Percentiles rank a stretch among this genome's conserved stretches.
Evolutionary conservation across 2,797 vertebrate genomes (phyloP).

Genomic region (Enteromius afrohamiltoni): DNA sequence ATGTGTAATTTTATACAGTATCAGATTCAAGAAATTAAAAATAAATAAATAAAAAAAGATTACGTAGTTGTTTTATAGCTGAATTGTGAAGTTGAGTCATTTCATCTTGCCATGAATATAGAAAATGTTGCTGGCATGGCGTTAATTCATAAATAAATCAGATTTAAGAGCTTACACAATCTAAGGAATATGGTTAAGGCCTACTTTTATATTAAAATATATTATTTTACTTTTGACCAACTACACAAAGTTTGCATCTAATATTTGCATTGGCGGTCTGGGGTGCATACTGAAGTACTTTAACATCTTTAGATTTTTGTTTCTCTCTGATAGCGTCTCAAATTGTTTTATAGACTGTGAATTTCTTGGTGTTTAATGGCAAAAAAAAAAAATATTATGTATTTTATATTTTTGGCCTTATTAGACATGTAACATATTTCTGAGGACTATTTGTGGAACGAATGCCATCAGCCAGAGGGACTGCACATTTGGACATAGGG

Average conservation of each 20-base stretch:
- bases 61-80: too few relatives aligned
- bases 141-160: too few relatives aligned
- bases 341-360: not conserved
- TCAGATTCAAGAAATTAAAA: not conserved
- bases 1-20: not conserved
- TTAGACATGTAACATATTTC: not conserved
- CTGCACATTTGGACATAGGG: not conserved
- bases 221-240: too few relatives aligned
- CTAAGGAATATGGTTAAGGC: not conserved
- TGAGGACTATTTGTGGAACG: not conserved
- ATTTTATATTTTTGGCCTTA: not conserved
- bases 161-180: not conserved
- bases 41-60: too few relatives aligned
- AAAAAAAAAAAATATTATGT: not conserved
- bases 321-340: not conserved
- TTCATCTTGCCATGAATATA: too few relatives aligned
- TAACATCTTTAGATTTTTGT: not conserved
- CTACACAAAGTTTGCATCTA: not conserved
- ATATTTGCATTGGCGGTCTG: slow-evolving; percentile 7
- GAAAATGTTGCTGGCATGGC: too few relatives aligned
- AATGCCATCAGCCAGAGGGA: not conserved
- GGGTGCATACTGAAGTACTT: not conserved
- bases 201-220: too few relatives aligned
- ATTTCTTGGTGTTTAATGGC: not conserved
- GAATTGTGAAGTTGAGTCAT: too few relatives aligned